phyloP scores from a whole-genome alignment of 2,888 invertebrate species.

The Nephrotoma appendiculata region DNA sequence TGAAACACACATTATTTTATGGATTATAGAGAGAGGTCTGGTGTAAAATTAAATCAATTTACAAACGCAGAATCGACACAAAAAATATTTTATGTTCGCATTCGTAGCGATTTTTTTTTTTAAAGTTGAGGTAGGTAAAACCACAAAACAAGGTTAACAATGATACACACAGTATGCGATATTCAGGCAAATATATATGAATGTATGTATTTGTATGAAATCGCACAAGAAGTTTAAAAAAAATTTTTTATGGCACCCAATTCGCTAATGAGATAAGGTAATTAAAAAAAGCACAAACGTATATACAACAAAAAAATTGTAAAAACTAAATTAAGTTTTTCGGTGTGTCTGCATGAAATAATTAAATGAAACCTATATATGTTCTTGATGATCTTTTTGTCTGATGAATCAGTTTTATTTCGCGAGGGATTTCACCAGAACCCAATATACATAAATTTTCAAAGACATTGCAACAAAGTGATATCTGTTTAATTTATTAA shows the following conservation, averaged over 20 bases:
- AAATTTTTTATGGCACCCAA: background rate
- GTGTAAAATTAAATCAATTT: background rate
- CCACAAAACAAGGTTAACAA: background rate
- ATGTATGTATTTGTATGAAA: background rate
- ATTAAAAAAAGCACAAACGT: background rate
- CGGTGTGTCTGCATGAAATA: background rate
- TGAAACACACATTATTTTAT: background rate
- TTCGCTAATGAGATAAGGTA: background rate
- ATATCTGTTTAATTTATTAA: too few relatives aligned
- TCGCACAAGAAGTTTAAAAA: background rate
- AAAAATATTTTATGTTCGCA: background rate
- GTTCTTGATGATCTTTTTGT: background rate
- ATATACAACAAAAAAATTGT: background rate
- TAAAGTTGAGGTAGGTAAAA: background rate
- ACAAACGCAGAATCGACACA: background rate
- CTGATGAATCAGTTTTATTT: background rate
- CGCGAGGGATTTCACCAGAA: background rate
- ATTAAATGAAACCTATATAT: background rate
- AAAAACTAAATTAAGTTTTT: background rate
- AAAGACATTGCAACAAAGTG: background rate
- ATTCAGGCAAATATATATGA: background rate
- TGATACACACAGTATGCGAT: background rate
- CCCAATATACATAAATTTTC: background rate
- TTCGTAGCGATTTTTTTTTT: background rate
- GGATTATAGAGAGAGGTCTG: background rate